Percentiles rank a stretch among this genome's conserved stretches.
Evolutionary conservation across 2,797 vertebrate genomes (phyloP).

Genomic region (Merluccius polli): DNA sequence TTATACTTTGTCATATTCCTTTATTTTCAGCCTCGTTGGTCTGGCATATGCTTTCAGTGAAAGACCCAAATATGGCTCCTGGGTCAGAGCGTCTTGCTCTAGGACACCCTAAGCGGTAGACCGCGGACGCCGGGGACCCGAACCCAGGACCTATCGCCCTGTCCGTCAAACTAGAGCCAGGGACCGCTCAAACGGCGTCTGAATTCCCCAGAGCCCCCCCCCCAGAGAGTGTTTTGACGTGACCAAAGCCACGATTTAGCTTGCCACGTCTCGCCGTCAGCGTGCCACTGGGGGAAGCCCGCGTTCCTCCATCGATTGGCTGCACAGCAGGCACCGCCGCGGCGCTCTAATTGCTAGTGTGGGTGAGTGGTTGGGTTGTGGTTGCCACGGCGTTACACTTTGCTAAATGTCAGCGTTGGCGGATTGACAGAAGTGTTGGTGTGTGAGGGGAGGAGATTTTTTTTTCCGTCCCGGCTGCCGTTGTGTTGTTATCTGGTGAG

Average conservation of each 20-base stretch:
- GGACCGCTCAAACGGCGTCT: slow-evolving; percentile 26
- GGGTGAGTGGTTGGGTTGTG: slow-evolving; percentile 43
- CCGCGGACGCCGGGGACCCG: too few species aligned
- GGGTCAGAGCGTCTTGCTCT: not conserved
- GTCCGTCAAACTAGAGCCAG: not conserved
- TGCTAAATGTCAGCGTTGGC: slow-evolving; percentile 39
- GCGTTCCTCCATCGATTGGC: slow-evolving; percentile 35
- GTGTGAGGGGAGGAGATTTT: slow-evolving; percentile 23
- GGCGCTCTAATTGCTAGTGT: slow-evolving; percentile 41
- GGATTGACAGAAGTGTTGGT: slow-evolving; percentile 39
- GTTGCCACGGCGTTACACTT: slow-evolving; percentile 40
- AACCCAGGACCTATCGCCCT: not conserved
- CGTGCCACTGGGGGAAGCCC: slow-evolving; percentile 17
- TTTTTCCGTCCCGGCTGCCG: not conserved
- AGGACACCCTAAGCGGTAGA: not conserved
- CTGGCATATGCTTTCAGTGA: slow-evolving; percentile 21
- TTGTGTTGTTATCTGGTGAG: slow-evolving; percentile 41
- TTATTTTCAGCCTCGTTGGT: too few species aligned
- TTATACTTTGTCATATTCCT: not conserved
- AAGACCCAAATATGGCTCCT: slow-evolving; percentile 15
- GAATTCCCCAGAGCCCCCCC: slow-evolving; percentile 30
- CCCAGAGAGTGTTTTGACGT: slow-evolving; percentile 15
- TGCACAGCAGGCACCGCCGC: slow-evolving; percentile 22
- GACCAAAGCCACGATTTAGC: slow-evolving; percentile 13
- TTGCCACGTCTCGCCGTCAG: not conserved